Conservation (phyloP, 2,888 invertebrate genomes). For the Cryptocheilus praepositus region DNA sequence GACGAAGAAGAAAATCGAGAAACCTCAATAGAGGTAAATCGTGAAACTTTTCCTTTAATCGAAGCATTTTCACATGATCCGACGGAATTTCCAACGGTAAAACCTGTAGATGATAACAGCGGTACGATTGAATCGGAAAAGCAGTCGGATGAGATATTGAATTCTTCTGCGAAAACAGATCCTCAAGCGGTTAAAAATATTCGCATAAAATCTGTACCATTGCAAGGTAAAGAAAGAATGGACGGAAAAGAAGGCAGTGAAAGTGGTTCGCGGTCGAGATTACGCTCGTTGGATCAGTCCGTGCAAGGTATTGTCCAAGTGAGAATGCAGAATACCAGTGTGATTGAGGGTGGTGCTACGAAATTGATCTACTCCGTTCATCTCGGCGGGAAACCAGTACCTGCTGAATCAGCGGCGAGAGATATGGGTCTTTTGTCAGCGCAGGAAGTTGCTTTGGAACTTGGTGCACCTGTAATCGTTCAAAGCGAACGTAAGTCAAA, state of each 20-base stretch:
- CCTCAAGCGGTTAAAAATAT: neutral
- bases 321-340: conserved; percentile 70
- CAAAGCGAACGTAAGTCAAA: conserved; percentile 88
- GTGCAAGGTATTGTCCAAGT: conserved; percentile 64
- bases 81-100: neutral
- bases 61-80: neutral
- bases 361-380: conserved; percentile 86
- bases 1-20: neutral
- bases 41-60: neutral
- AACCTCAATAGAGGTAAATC: neutral
- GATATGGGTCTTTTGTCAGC: conserved; percentile 89
- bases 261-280: conserved; percentile 28
- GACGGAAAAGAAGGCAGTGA: neutral
- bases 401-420: conserved; percentile 87
- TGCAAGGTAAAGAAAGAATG: neutral
- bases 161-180: too few relatives aligned
- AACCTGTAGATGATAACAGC: neutral
- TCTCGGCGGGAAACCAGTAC: conserved; percentile 86
- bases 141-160: neutral
- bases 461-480: conserved; percentile 86
- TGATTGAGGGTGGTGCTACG: conserved; percentile 61
- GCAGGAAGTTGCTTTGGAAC: conserved; percentile 83
- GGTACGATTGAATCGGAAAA: neutral
- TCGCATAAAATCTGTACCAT: neutral
- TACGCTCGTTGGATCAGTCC: conserved; percentile 37